A percentile compares a stretch with the other conserved stretches of the same genome.
Conservation (phyloP, 2,113 vertebrate species). For the Erythrocercus mccallii region DNA sequence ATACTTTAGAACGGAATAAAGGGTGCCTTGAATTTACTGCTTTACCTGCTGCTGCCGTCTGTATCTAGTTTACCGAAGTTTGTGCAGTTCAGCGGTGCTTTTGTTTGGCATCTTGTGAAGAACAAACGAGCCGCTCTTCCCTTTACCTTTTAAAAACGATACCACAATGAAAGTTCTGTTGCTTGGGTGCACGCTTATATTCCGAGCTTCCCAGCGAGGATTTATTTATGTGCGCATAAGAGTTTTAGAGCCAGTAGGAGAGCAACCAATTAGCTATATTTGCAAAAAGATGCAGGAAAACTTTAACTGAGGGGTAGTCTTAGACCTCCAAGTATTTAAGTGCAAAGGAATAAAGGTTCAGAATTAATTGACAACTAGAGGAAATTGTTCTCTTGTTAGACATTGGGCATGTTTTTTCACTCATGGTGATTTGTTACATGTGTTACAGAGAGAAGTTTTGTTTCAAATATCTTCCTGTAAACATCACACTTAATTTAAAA, state of each 20-base stretch:
- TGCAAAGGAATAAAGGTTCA: neutral
- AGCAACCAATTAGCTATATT: slow-evolving; percentile 20
- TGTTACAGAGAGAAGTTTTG: neutral
- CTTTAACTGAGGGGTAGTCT: neutral
- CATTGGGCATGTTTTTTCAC: neutral
- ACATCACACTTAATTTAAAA: slow-evolving; percentile 49
- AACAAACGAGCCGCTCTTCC: slow-evolving; percentile 34
- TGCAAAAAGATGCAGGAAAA: slow-evolving; percentile 39
- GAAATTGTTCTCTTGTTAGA: slow-evolving; percentile 18
- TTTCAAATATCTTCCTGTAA: slow-evolving; percentile 39
- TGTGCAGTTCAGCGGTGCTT: slow-evolving; percentile 29
- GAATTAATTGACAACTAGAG: neutral
- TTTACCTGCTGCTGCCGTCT: slow-evolving; percentile 35
- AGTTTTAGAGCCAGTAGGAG: slow-evolving; percentile 35
- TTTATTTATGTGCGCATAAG: slow-evolving; percentile 14
- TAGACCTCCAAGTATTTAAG: neutral
- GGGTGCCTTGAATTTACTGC: neutral
- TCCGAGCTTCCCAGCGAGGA: slow-evolving; percentile 5
- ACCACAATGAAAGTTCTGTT: slow-evolving; percentile 62
- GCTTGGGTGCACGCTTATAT: neutral
- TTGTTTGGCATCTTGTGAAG: slow-evolving; percentile 24
- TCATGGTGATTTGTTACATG: neutral
- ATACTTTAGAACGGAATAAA: neutral
- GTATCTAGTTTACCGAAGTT: slow-evolving; percentile 66
- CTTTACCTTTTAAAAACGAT: slow-evolving; percentile 40